Evolutionary conservation across 2,113 vertebrate species (phyloP), one percentile per base, ranked within the genome.

Genomic region (Tachysurus fulvidraco): DNA sequence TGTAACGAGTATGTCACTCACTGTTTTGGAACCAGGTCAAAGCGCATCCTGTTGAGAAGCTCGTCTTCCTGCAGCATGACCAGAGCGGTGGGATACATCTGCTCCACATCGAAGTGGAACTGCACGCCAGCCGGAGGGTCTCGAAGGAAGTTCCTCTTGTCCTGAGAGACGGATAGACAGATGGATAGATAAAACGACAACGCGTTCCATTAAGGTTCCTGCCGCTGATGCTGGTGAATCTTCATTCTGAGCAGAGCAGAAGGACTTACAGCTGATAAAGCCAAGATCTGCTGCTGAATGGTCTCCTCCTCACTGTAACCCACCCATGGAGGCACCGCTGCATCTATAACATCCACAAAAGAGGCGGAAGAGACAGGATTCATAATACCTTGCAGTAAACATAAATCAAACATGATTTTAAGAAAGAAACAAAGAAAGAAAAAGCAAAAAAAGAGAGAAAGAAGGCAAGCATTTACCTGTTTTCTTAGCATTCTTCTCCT

Each of bases 281-380:
- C 97, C 52, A 99, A 87, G 86, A 99, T 98, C 93, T 99, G 98
- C 85, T 98, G 98, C 79, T 98, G 97, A 93, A 99, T 99, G 13
- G 96, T 97, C 92, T 99, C 98, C 90, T 99, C 98, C 84, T 99
- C 98, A 81, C 96, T 98, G 93, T 97, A 99, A 77, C 98, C 97
- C 59, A 97, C 96, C 98, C 98, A 99, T 0, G 98, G 98, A 87
- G 97, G 98, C 77, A 98, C 96, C 10, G 98, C 98, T 79, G 92
- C 94, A 91, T 99, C 98, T 99, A 52, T 11, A 76, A 76, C 21
- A 17, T 14, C 23, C 8, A 77, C 6, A 16, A 30, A 44, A 13
- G 64, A 81, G 8, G 25, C 16, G 3, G 0, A 41, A n/a, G 17
- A 17, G 23, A 36, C 19, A 0, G 9, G 50, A 65, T 25, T 28